Percentiles rank a stretch among this genome's conserved stretches.
Evolutionary conservation across 2,888 invertebrate species (phyloP).

Genomic region (Physocephala rufipes): DNA sequence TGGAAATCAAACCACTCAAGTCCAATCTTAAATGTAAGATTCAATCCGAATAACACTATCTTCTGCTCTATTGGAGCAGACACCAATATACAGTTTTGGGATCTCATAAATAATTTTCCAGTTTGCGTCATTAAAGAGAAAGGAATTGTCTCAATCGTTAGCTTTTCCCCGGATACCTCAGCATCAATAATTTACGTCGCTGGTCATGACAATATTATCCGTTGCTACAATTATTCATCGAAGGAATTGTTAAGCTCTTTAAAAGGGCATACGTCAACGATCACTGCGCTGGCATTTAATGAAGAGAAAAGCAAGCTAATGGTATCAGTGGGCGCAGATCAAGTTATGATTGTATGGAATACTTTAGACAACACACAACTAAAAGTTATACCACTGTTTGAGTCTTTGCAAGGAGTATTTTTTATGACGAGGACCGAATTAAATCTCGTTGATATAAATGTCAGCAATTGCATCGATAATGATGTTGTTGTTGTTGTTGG

Average conservation of each 20-base stretch:
- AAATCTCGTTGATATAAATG: conserved; percentile 66
- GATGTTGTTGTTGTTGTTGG: conserved; percentile 73
- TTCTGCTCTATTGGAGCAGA: conserved; percentile 88
- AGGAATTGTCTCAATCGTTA: conserved; percentile 80
- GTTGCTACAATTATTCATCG: conserved; percentile 78
- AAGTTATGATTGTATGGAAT: conserved; percentile 89
- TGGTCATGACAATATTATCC: conserved; percentile 85
- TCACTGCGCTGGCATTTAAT: conserved; percentile 79
- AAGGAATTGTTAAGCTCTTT: conserved; percentile 72
- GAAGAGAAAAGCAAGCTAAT: conserved; percentile 68
- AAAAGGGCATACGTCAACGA: conserved; percentile 86
- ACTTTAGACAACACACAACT: conserved; percentile 70
- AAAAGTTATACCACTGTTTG: conserved; percentile 84
- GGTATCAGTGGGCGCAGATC: conserved; percentile 85
- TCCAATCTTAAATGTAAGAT: conserved; percentile 77
- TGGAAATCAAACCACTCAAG: conserved; percentile 89
- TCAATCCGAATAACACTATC: conserved; percentile 71
- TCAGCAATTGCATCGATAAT: conserved; percentile 41
- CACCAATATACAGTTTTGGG: conserved; percentile 85
- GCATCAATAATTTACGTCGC: conserved; percentile 75
- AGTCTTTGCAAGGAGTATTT: conserved; percentile 78
- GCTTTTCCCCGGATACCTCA: conserved; percentile 72
- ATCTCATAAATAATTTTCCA: conserved; percentile 80
- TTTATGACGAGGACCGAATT: conserved; percentile 70
- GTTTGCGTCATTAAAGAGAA: conserved; percentile 80